Conservation (phyloP, 1,140 invertebrate species). For the Calephelis virginiensis region DNA sequence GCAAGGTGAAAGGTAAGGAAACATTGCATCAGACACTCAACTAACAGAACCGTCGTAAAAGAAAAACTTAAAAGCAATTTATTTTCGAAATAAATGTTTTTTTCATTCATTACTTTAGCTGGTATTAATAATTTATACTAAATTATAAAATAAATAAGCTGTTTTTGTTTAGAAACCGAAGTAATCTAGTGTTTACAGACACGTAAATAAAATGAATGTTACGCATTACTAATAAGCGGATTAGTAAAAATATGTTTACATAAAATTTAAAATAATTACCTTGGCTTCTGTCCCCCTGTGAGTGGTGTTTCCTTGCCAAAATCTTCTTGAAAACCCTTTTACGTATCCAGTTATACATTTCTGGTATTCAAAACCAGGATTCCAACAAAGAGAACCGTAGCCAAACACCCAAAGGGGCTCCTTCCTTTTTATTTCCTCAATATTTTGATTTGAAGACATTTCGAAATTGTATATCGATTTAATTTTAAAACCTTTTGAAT, state of each 20-base stretch:
- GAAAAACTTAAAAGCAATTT: not conserved
- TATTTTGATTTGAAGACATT: constrained; percentile 27
- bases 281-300: constrained; percentile 88
- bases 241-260: not conserved
- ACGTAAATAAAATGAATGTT: not conserved
- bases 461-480: constrained; percentile 15
- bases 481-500: not conserved
- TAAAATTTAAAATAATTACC: constrained; percentile 77
- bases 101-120: constrained; percentile 10
- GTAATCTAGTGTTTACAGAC: not conserved
- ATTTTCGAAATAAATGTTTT: not conserved
- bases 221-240: not conserved
- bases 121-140: too few relatives aligned
- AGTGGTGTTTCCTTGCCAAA: constrained; percentile 92
- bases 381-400: constrained; percentile 93
- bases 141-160: too few relatives aligned
- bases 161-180: too few relatives aligned
- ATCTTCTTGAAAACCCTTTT: constrained; percentile 86
- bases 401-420: constrained; percentile 88
- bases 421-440: constrained; percentile 35
- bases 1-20: constrained; percentile 26
- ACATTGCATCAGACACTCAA: constrained; percentile 29
- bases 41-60: not conserved
- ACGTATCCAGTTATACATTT: constrained; percentile 86
- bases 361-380: constrained; percentile 89